Base-by-base conservation (phyloP, 2,113 vertebrate genomes). In the Panthera uncia region DNA sequence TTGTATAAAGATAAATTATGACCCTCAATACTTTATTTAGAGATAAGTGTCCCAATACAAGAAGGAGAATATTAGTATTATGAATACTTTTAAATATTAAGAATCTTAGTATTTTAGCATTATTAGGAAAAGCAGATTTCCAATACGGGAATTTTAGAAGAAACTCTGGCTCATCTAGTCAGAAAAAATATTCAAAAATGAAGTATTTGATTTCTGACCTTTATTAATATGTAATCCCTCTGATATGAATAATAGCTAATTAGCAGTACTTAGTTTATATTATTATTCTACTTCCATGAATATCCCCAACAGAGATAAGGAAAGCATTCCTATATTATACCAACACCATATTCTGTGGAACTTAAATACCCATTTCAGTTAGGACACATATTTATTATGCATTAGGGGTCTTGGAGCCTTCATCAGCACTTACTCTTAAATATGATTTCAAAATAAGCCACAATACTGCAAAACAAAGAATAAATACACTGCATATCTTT, bases 221-320 rank as follows among this genome's bases (percentile, higher is more conserved):
- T 69, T 78, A 76, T 61, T 63, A 61, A 68, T 74, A 92, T 74
- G 36, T 73, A 81, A 69, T 68, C 57, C 31, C 25, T 10, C 9
- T 50, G 29, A 68, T 68, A 31, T 85, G 79, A 92, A 89, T 85
- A 96, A 85, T 69, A 63, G 25, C 73, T 73, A 89, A 90, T 80
- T 86, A 86, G 6, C 13, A 69, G 15, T 8, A 81, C 7, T 94
- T 94, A 36, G 33, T n/a, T 74, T 89, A 52, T 63, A 50, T 15
- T 29, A 41, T 50, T 74, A 68, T 61, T 41, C 13, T 45, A 52
- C 50, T 81, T 92, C 11, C 5, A 81, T 81, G 33, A 86, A 63
- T 87, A 82, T 63, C 23, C 29, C 21, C 38, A 57, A 90, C 3
- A 69, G 9, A 18, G 29, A 76, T 33, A 76, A 81, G 8, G 10